Evolutionary conservation across 2,113 vertebrate genomes (phyloP).

Genomic region (Puffinus mauretanicus): DNA sequence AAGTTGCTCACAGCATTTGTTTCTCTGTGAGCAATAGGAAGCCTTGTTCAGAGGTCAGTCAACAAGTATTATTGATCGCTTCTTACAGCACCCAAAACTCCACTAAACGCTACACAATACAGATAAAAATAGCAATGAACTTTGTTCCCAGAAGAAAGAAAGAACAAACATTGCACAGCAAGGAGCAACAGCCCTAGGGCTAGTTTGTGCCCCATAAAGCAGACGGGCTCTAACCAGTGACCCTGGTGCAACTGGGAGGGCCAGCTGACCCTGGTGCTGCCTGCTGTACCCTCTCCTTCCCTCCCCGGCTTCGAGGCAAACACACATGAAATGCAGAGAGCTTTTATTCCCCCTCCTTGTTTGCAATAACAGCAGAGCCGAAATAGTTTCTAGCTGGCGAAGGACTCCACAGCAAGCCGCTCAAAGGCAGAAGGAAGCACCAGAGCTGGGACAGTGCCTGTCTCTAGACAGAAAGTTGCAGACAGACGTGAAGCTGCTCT

Average conservation of each 20-base stretch:
- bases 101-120: neutral
- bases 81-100: neutral
- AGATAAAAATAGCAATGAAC: neutral
- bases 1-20: neutral
- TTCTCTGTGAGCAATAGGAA: neutral
- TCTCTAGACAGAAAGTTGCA: neutral
- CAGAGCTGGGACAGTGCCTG: neutral
- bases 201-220: neutral
- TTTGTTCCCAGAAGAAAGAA: neutral
- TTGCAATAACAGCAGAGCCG: neutral
- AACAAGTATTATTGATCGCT: neutral
- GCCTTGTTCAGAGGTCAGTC: neutral
- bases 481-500: neutral
- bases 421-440: neutral
- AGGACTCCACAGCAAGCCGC: neutral
- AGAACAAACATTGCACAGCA: neutral
- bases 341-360: neutral
- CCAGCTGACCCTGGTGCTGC: neutral
- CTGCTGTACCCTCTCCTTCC: neutral
- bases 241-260: neutral
- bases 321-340: neutral
- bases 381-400: neutral
- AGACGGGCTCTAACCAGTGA: neutral
- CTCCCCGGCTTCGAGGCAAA: neutral
- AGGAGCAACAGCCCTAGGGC: neutral